A percentile compares a stretch with the other conserved stretches of the same genome.
These are phyloP conservation scores for Melanargia galathea DNA, from an alignment of 2,888 invertebrate genomes.

Conservation along the genomic window DNA sequence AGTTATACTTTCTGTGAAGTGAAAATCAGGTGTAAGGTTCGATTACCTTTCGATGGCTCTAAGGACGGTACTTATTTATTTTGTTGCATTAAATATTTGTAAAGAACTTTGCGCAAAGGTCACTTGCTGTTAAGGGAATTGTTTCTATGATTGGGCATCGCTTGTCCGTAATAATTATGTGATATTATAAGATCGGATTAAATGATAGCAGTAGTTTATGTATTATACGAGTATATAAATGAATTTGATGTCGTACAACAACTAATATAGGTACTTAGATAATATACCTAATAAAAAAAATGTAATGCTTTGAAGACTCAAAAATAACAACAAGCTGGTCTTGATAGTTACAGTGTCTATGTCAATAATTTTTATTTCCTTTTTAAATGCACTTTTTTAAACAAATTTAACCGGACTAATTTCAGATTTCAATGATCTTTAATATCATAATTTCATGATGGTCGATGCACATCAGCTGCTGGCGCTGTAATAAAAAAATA, in stretches of 20 bases:
- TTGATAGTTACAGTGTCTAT: constrained; percentile 23
- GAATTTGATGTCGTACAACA: constrained; percentile 70
- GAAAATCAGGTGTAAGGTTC: constrained; percentile 32
- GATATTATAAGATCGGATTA: constrained; percentile 77
- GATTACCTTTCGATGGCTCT: constrained; percentile 29
- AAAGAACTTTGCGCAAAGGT: constrained; percentile 28
- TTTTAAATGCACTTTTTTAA: background rate
- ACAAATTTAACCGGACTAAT: too few relatives aligned
- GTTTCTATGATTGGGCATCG: constrained; percentile 50
- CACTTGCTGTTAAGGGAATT: constrained; percentile 26
- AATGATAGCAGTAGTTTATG: constrained; percentile 52
- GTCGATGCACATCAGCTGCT: background rate
- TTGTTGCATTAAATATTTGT: constrained; percentile 38
- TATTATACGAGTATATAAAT: constrained; percentile 54
- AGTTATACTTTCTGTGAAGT: constrained; percentile 37
- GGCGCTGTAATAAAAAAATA: background rate
- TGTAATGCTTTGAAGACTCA: constrained; percentile 33
- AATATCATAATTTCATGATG: background rate
- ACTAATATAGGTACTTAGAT: too few relatives aligned
- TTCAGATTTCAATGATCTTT: too few relatives aligned
- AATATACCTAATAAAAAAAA: constrained; percentile 23
- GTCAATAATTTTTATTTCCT: background rate
- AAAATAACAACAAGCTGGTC: constrained; percentile 36
- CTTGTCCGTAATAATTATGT: constrained; percentile 67
- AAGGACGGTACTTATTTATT: constrained; percentile 41